Percentiles rank a stretch among this genome's conserved stretches.
Evolutionary conservation across 2,113 vertebrate genomes (phyloP).

Genomic region (Chrysemys picta): DNA sequence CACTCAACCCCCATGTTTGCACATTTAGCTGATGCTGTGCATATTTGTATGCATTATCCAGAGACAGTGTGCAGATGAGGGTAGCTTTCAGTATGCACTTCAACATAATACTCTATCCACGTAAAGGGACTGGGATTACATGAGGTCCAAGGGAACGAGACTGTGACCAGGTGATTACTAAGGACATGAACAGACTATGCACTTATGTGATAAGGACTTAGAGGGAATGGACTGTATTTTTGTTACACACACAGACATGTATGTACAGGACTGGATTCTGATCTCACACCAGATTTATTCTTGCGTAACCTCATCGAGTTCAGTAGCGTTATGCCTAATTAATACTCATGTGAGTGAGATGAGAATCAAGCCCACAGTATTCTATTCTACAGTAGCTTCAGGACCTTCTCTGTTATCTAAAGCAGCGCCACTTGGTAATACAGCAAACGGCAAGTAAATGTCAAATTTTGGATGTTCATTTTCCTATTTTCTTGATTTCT

Average conservation of each 20-base stretch:
- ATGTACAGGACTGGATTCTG: neutral
- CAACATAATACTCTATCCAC: conserved; percentile 17
- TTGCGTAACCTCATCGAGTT: neutral
- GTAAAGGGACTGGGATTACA: neutral
- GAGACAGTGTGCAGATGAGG: neutral
- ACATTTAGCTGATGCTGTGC: neutral
- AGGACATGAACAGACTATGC: neutral
- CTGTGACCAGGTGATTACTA: conserved; percentile 7
- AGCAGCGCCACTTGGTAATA: neutral
- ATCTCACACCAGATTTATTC: neutral
- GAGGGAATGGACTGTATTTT: neutral
- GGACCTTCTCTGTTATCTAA: neutral
- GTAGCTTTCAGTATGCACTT: neutral
- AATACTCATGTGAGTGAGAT: neutral
- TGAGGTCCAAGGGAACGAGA: neutral
- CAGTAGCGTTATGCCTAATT: neutral
- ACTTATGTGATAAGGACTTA: neutral
- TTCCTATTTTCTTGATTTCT: neutral
- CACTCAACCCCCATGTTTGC: neutral
- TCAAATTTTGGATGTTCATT: neutral
- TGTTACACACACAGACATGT: neutral
- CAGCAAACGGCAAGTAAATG: neutral
- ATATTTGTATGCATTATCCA: rapidly evolving
- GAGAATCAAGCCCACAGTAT: neutral
- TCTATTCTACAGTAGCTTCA: neutral